A percentile compares a stretch with the other conserved stretches of the same genome.
Evolutionary conservation across 2,888 invertebrate species (phyloP).

Genomic region (Agriopis aurantiaria): DNA sequence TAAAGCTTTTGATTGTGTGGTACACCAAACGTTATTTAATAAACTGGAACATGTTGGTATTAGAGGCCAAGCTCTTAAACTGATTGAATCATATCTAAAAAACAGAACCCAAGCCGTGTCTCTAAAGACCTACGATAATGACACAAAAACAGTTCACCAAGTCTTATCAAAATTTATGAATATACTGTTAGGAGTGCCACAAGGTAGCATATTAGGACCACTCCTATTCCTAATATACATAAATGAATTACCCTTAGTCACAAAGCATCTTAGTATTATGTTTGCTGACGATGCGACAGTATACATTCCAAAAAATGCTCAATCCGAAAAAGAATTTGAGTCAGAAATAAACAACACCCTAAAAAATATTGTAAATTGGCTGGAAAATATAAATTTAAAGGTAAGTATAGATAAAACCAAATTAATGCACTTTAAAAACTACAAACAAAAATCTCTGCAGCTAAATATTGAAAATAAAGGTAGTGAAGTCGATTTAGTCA

Average conservation of each 20-base stretch:
- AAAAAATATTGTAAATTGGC: no score
- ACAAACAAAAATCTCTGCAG: no score
- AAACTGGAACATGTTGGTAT: background rate
- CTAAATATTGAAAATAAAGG: no score
- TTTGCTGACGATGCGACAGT: background rate
- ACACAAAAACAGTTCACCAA: background rate
- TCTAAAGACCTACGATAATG: background rate
- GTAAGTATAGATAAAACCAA: background rate
- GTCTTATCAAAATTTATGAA: background rate
- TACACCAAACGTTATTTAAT: background rate
- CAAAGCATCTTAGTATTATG: background rate
- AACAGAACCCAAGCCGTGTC: background rate
- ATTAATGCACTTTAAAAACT: background rate
- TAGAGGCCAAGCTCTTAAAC: background rate
- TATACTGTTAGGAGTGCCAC: background rate
- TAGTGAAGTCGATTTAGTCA: no score
- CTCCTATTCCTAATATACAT: background rate
- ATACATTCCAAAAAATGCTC: background rate
- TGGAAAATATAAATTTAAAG: no score
- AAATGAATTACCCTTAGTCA: background rate
- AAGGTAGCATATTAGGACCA: background rate
- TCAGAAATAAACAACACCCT: no score
- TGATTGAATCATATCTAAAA: background rate
- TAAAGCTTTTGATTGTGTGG: background rate
- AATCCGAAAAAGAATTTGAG: no score